Conservation (phyloP, 2,888 invertebrate genomes). For the Abscondita cerata region DNA sequence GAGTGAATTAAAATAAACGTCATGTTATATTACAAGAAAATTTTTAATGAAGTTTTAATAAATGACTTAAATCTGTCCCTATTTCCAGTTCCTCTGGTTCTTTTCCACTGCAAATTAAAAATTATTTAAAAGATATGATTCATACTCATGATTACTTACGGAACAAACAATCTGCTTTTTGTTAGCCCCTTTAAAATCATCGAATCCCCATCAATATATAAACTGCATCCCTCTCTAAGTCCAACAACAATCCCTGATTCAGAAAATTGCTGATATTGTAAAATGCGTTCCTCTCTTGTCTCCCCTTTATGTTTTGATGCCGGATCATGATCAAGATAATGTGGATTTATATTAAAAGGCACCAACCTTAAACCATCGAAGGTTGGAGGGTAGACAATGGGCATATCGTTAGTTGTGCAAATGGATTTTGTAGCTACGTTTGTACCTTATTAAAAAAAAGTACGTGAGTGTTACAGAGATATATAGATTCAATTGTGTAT, state of each 20-base stretch:
- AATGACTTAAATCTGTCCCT: conserved; percentile 68
- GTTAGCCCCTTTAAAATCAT: conserved; percentile 68
- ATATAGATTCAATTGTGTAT: background rate
- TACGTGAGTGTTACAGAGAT: background rate
- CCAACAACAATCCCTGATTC: conserved; percentile 70
- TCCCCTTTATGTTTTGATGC: conserved; percentile 77
- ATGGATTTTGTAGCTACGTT: conserved; percentile 83
- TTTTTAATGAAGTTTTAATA: conserved; percentile 54
- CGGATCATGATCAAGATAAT: conserved; percentile 73
- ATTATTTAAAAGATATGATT: conserved; percentile 15
- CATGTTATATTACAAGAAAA: too few relatives aligned
- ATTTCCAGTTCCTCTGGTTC: conserved; percentile 63
- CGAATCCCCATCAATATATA: conserved; percentile 66
- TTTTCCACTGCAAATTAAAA: conserved; percentile 60
- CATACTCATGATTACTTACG: conserved; percentile 62
- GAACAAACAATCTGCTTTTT: conserved; percentile 69
- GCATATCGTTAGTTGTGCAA: conserved; percentile 89
- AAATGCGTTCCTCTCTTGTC: conserved; percentile 76
- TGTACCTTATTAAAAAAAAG: conserved; percentile 57
- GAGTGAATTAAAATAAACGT: too few relatives aligned
- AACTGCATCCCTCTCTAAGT: conserved; percentile 73
- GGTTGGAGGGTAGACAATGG: conserved; percentile 77
- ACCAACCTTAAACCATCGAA: conserved; percentile 76
- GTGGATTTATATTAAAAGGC: conserved; percentile 87
- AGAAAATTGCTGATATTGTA: conserved; percentile 70